A percentile compares a stretch with the other conserved stretches of the same genome.
phyloP scores from a whole-genome alignment of 2,113 vertebrate species.

The Microcebus murinus region DNA sequence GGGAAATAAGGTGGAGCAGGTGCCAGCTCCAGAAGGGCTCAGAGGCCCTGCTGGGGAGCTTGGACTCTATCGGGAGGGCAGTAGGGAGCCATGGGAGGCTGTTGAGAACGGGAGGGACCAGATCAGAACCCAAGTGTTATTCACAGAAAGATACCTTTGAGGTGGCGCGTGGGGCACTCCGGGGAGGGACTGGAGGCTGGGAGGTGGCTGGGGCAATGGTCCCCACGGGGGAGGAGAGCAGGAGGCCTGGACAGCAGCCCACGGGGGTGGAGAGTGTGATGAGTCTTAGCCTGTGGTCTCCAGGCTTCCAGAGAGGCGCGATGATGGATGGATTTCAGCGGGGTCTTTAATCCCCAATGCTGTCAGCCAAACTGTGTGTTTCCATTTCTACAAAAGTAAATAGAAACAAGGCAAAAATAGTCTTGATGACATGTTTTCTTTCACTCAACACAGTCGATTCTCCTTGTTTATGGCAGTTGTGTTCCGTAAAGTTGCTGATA shows the following conservation, averaged over 20 bases:
- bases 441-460: not conserved
- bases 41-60: not conserved
- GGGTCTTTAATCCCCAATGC: fast-evolving
- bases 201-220: not conserved
- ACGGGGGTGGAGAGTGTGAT: fast-evolving
- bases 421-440: not conserved
- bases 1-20: not conserved
- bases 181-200: too few relatives aligned
- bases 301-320: not conserved
- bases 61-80: not conserved
- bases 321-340: not conserved
- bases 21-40: not conserved
- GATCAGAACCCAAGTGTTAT: too few relatives aligned
- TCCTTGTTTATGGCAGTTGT: not conserved
- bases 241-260: too few relatives aligned
- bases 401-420: not conserved
- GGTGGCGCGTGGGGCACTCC: not conserved
- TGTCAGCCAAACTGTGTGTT: not conserved
- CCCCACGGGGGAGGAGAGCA: not conserved
- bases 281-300: not conserved
- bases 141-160: not conserved
- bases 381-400: not conserved
- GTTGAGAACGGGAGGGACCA: not conserved
- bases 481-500: not conserved
- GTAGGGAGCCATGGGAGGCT: not conserved